Evolutionary conservation across 2,113 vertebrate genomes (phyloP), one percentile per base, ranked within the genome.

Genomic region (Cheilinus undulatus): DNA sequence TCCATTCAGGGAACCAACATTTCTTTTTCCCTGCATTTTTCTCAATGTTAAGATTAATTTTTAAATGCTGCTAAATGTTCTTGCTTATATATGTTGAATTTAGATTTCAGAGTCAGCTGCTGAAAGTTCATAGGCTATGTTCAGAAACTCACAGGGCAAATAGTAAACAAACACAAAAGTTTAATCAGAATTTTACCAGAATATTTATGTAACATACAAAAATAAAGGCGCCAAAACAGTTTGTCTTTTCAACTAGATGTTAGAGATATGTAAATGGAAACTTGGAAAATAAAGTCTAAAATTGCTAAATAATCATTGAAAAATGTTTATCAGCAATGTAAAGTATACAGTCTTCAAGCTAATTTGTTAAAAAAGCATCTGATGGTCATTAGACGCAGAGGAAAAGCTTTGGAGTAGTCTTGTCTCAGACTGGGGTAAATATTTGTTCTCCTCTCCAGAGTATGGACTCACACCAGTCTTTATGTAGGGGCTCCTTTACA

Each of bases 401-500:
- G 66, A 71, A 17, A 22, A 49, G 24, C 52, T 80, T 14, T 27
- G 23, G 36, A 76, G 61, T 28, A 28, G 36, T 60, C 59, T 52
- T 12, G 17, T 78, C 63, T 78, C 19, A 28, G 48, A 67, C 34
- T 46, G 5, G 13, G 52, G 42, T 63, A 69, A 67, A 82, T 80
- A 79, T 87, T 86, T 82, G 50, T 50, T 43, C 58, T 84, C 51
- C 71, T 73, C 78, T 32, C 65, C 17, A 24, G 20, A 50, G 54
- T 80, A 68, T 74, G 74, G 73, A 83, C 56, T 86, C 72, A 83
- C 73, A 62, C 65, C 28, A 48, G 64, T 57, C 69, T 84, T 50
- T 67, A 67, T 71, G 62, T 51, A 42, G 73, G 65, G 63, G 50
- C 56, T 78, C 66, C 50, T 85, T 83, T 73, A 67, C 63, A 69